A percentile compares a stretch with the other conserved stretches of the same genome.
Evolutionary conservation across 2,113 vertebrate species (phyloP).

Genomic region (Mystacornis crossleyi): DNA sequence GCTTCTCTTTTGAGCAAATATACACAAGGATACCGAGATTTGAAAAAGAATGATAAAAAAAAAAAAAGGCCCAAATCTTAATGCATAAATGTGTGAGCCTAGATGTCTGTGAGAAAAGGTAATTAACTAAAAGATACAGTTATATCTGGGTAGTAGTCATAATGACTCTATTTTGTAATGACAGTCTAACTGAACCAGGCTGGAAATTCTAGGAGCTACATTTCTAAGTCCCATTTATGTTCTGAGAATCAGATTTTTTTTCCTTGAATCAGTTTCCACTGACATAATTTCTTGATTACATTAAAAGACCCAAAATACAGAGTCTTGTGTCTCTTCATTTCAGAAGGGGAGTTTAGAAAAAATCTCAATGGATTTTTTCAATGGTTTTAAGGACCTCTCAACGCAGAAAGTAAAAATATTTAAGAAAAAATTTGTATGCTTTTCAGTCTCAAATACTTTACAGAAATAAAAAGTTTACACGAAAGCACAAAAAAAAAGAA

Average conservation of each 20-base stretch:
- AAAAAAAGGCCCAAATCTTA: background rate
- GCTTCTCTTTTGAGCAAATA: slow-evolving; percentile 8
- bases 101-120: background rate
- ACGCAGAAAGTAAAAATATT: background rate
- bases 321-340: background rate
- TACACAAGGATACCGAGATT: background rate
- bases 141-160: background rate
- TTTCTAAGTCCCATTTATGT: background rate
- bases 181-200: background rate
- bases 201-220: background rate
- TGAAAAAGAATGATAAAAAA: slow-evolving; percentile 6
- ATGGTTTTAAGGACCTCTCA: background rate
- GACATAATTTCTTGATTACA: background rate
- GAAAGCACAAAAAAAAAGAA: background rate
- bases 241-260: background rate
- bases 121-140: slow-evolving; percentile 2
- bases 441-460: background rate
- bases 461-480: background rate
- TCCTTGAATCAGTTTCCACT: background rate
- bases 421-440: background rate
- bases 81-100: background rate
- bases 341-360: background rate
- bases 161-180: background rate
- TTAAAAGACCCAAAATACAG: background rate
- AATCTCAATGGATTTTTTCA: no score